A percentile compares a stretch with the other conserved stretches of the same genome.
phyloP scores from a whole-genome alignment of 2,888 invertebrate species.

The Chaetoderma sp. region DNA sequence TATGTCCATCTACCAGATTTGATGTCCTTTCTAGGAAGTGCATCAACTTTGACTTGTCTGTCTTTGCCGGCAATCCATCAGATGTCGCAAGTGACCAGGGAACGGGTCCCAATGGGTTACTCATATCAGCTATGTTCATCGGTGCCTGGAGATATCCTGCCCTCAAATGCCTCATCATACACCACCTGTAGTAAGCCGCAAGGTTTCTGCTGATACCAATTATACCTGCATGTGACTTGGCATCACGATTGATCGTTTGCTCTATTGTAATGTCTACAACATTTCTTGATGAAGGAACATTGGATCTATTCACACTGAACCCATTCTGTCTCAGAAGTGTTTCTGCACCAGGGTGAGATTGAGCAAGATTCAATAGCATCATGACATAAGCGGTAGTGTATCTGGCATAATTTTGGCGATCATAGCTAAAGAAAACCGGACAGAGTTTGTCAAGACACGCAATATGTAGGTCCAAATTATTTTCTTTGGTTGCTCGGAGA shows the following conservation, averaged over 20 bases:
- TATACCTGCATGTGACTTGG: neutral
- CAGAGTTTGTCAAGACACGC: neutral
- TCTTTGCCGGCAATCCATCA: neutral
- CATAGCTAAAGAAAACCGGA: conserved; percentile 4
- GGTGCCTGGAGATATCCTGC: neutral
- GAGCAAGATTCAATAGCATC: neutral
- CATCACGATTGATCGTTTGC: neutral
- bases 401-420: conserved; percentile 9
- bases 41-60: neutral
- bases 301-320: neutral
- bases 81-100: neutral
- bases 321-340: conserved; percentile 2
- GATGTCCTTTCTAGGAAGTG: neutral
- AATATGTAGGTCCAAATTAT: neutral
- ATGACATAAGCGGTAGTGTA: conserved; percentile 8
- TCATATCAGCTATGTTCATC: neutral
- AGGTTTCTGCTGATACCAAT: conserved; percentile 1
- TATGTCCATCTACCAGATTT: neutral
- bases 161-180: neutral
- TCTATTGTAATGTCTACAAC: neutral
- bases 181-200: conserved; percentile 1
- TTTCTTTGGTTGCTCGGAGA: neutral
- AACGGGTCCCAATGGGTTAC: neutral
- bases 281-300: neutral
- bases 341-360: neutral